A percentile compares a stretch with the other conserved stretches of the same genome.
Evolutionary conservation across 2,113 vertebrate species (phyloP).

Genomic region (Amphiprion percula): DNA sequence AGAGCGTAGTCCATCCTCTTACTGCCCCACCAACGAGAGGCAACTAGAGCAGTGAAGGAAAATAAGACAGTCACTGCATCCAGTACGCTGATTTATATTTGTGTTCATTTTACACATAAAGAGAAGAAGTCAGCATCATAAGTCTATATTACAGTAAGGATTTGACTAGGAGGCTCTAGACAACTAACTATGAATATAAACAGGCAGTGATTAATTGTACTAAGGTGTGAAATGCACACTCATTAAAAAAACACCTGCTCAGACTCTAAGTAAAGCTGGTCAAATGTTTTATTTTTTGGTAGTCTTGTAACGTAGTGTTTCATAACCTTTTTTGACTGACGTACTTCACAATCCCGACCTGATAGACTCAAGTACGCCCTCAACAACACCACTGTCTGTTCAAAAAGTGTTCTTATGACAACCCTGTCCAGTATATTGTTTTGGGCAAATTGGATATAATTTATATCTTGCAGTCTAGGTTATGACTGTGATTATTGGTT

Average conservation of each 20-base stretch:
- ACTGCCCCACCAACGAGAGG: constrained; percentile 96
- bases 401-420: too few relatives aligned
- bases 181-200: background rate
- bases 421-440: too few relatives aligned
- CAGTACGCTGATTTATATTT: background rate
- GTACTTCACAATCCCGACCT: too few relatives aligned
- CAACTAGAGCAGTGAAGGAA: constrained; percentile 81
- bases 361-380: too few relatives aligned
- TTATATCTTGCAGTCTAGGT: too few relatives aligned
- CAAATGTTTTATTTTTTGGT: too few relatives aligned
- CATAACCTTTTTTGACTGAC: too few relatives aligned
- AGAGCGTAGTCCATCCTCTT: constrained; percentile 96
- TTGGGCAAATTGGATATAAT: too few relatives aligned
- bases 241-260: background rate
- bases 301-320: too few relatives aligned
- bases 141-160: background rate
- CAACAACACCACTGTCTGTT: too few relatives aligned
- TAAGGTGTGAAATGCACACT: constrained; percentile 4
- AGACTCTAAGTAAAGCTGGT: background rate
- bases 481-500: too few relatives aligned
- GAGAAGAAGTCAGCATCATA: background rate
- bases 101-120: background rate
- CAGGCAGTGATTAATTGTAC: background rate
- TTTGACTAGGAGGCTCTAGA: constrained; percentile 6
- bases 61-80: background rate